A percentile compares a stretch with the other conserved stretches of the same genome.
Evolutionary conservation across 2,888 invertebrate species (phyloP).

Genomic region (Cryptus armator): DNA sequence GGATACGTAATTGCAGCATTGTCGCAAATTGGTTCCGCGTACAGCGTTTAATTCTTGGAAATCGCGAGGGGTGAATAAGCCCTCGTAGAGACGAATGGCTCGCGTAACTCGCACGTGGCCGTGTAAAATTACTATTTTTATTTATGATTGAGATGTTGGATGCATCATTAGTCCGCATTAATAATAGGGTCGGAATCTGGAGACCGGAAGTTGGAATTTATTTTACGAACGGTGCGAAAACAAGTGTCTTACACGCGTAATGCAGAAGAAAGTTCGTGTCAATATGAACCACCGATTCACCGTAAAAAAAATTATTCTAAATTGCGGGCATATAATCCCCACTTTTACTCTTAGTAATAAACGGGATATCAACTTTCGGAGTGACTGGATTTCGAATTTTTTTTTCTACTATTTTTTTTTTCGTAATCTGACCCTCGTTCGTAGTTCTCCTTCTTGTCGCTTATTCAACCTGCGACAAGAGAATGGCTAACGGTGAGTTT

Average conservation of each 20-base stretch:
- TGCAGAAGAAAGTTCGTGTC: too few species aligned
- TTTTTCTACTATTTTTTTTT: neutral
- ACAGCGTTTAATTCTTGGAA: neutral
- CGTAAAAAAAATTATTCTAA: too few species aligned
- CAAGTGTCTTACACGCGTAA: too few species aligned
- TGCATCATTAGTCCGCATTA: neutral
- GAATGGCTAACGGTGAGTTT: neutral
- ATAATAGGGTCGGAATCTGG: too few species aligned
- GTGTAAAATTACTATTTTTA: neutral
- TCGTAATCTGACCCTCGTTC: neutral
- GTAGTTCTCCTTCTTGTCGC: neutral
- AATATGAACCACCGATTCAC: too few species aligned
- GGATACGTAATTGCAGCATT: neutral
- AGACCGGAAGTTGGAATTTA: too few species aligned
- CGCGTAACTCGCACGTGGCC: neutral
- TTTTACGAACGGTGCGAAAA: too few species aligned
- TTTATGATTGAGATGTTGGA: neutral
- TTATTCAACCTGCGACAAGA: neutral
- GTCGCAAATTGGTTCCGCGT: neutral
- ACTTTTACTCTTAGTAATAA: neutral
- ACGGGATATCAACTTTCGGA: neutral
- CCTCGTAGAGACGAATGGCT: neutral
- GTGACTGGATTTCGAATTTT: neutral
- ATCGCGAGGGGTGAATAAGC: neutral
- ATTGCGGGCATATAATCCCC: too few species aligned